phyloP scores from a whole-genome alignment of 2,888 invertebrate species.

The Dryomyza anilis region DNA sequence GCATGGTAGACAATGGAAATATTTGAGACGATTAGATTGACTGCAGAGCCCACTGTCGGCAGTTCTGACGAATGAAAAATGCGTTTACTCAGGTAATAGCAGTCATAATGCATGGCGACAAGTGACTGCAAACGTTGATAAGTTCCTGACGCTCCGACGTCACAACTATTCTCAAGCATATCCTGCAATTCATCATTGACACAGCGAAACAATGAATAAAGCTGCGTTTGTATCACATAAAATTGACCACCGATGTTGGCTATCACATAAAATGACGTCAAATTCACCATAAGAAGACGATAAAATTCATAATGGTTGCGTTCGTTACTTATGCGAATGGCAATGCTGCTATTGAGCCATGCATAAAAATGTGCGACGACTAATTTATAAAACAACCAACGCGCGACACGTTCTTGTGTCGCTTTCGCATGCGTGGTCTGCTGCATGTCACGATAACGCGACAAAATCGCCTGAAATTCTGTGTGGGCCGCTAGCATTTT shows the following conservation, averaged over 20 bases:
- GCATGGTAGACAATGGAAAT: slow-evolving; percentile 41
- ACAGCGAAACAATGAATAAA: slow-evolving; percentile 39
- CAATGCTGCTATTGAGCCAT: neutral
- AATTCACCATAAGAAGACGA: neutral
- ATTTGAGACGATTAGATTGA: slow-evolving; percentile 35
- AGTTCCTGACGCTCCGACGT: too few species aligned
- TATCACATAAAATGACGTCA: neutral
- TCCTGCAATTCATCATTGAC: slow-evolving; percentile 34
- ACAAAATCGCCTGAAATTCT: neutral
- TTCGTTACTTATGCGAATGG: neutral
- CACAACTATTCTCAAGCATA: neutral
- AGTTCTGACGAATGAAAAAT: slow-evolving; percentile 33
- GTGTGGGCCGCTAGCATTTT: neutral
- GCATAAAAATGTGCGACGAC: neutral
- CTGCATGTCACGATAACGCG: neutral
- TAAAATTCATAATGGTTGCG: too few species aligned
- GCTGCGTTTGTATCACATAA: slow-evolving; percentile 18
- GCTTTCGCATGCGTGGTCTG: neutral
- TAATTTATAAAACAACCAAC: neutral
- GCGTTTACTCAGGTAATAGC: slow-evolving; percentile 30
- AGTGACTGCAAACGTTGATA: neutral
- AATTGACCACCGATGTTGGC: neutral
- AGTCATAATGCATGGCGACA: slow-evolving; percentile 35
- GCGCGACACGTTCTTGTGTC: neutral
- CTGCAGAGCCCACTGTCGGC: slow-evolving; percentile 28